Evolutionary conservation across 2,797 vertebrate species (phyloP), one percentile per base, ranked within the genome.

Genomic region (Gobionotothen gibberifrons): DNA sequence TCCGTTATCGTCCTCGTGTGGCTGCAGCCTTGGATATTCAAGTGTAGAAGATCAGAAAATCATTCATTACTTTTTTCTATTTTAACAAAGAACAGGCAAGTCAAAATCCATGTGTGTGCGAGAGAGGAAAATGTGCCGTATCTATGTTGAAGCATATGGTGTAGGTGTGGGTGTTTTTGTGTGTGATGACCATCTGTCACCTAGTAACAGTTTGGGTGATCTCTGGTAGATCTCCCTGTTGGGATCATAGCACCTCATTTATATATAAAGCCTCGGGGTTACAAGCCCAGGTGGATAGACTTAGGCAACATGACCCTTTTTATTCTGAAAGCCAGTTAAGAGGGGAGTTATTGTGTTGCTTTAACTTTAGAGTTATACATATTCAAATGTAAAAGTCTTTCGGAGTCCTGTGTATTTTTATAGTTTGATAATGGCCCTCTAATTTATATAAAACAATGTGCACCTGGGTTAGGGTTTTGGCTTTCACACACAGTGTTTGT

Each of bases 151-250:
- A 90, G 77, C 93, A 93, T 93, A 93, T 93, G 91, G 82, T 71
- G 78, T 53, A 72, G 79, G 81, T 84, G 80, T 83, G 21, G 67
- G 49, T 36, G 43, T 69, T 42, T 52, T 43, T 70, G 58, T 74
- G 51, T 75, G 75, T 57, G 48, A 70, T 75, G 79, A 81, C 91
- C 92, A 94, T 93, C 91, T 94, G 93, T 93, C 85, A 87, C 81
- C 79, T 80, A 84, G 81, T 81, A 87, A 89, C 81, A 52, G 79
- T 88, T 85, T 79, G 73, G 66, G 48, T 83, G 85, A 87, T 89
- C 84, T 82, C 74, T 83, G 76, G 83, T 88, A 82, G 74, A 84
- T 84, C 62, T 84, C 83, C 82, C 78, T 63, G 66, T 65, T 69
- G 81, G 69, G 66, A 84, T 86, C 78, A 76, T 81, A 81, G 79